Evolutionary conservation across 1,140 invertebrate genomes (phyloP).

Genomic region (Drosophila aff.): DNA sequence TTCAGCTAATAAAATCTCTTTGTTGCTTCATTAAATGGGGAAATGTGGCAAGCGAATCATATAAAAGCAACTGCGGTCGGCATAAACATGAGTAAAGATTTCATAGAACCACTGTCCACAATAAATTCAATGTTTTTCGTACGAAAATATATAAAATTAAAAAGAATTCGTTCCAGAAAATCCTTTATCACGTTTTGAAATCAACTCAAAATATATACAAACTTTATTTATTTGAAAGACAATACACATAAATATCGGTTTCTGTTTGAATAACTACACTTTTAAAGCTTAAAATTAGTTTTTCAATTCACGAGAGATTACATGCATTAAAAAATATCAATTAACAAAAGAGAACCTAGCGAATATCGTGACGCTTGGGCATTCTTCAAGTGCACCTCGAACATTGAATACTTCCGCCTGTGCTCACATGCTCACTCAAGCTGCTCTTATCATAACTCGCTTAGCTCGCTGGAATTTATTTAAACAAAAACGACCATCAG

Average conservation of each 20-base stretch:
- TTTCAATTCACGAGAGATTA: background rate
- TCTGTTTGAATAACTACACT: background rate
- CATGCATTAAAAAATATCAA: background rate
- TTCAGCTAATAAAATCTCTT: constrained; percentile 22
- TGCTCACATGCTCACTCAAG: background rate
- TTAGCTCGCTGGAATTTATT: constrained; percentile 28
- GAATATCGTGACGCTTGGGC: background rate
- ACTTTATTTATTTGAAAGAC: background rate
- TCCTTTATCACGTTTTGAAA: background rate
- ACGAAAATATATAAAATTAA: background rate
- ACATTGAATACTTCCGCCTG: constrained; percentile 36
- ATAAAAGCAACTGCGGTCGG: background rate
- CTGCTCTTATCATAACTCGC: constrained; percentile 39
- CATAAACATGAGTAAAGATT: background rate
- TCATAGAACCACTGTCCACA: background rate
- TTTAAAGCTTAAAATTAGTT: background rate
- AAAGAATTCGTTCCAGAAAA: background rate
- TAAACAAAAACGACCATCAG: constrained; percentile 31
- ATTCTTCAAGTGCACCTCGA: background rate
- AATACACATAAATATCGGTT: background rate
- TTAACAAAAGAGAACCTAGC: background rate
- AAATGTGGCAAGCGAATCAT: constrained; percentile 15
- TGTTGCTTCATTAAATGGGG: constrained; percentile 14
- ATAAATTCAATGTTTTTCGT: background rate
- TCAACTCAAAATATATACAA: background rate